Evolutionary conservation across 2,888 invertebrate species (phyloP).

Genomic region (Leuctra nigra): DNA sequence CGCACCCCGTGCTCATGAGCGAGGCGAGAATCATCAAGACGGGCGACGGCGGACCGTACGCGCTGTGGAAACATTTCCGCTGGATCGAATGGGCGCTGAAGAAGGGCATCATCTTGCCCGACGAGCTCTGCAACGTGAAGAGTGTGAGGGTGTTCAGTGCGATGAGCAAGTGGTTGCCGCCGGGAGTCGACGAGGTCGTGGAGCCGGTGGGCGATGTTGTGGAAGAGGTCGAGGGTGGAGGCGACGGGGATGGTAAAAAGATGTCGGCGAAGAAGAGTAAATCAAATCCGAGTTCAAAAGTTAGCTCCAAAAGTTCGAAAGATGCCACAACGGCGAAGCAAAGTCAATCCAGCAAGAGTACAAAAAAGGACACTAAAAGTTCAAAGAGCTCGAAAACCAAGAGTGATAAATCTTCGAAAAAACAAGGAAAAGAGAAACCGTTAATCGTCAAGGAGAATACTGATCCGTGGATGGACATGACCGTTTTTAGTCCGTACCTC

Average conservation of each 20-base stretch:
- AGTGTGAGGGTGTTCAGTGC: constrained; percentile 1
- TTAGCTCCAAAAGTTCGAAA: neutral
- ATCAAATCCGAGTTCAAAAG: neutral
- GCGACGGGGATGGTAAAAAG: neutral
- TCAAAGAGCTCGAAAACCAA: neutral
- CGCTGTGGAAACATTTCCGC: constrained; percentile 25
- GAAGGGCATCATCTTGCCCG: constrained; percentile 12
- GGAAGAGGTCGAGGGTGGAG: neutral
- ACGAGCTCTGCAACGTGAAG: neutral
- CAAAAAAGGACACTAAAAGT: neutral
- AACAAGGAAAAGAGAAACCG: neutral
- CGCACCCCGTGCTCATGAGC: constrained; percentile 16
- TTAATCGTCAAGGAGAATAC: neutral
- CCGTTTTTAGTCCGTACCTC: neutral
- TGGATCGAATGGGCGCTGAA: constrained; percentile 25
- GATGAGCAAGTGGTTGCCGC: neutral
- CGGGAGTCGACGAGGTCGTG: neutral
- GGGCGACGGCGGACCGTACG: constrained; percentile 16
- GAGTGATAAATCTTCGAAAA: neutral
- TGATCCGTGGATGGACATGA: constrained; percentile 7
- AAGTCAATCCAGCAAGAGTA: neutral
- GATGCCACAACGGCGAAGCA: neutral
- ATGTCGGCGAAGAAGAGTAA: neutral
- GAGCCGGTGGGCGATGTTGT: neutral
- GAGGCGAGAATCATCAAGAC: constrained; percentile 14